phyloP scores from a whole-genome alignment of 2,113 vertebrate species.

The Protobothrops mucrosquamatus region DNA sequence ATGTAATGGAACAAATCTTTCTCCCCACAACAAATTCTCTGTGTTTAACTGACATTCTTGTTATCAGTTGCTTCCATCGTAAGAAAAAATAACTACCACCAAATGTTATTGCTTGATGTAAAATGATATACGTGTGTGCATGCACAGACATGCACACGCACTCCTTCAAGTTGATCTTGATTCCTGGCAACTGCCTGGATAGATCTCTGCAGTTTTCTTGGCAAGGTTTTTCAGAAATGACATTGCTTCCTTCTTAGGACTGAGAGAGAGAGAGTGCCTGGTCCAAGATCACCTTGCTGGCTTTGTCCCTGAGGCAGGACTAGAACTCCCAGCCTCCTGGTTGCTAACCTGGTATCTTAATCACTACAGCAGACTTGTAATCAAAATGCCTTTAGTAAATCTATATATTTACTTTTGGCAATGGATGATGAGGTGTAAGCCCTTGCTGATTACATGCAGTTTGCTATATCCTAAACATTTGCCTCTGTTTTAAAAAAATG shows the following conservation, averaged over 20 bases:
- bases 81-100: neutral
- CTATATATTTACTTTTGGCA: neutral
- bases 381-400: neutral
- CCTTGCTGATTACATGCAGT: neutral
- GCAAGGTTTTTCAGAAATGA: neutral
- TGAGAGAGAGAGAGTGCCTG: neutral
- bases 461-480: neutral
- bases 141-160: neutral
- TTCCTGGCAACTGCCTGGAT: neutral
- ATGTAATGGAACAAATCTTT: neutral
- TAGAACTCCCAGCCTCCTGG: neutral
- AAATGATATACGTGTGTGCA: neutral
- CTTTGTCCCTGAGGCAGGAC: neutral
- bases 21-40: neutral
- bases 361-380: neutral
- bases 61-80: neutral
- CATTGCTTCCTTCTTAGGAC: neutral
- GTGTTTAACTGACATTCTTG: neutral
- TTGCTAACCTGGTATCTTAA: neutral
- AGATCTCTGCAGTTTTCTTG: neutral
- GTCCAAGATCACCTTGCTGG: neutral
- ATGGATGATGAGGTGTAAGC: neutral
- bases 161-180: neutral
- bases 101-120: neutral
- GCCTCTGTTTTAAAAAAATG: neutral